Conservation (phyloP, 1,140 invertebrate genomes). For the Oscheius sp. region DNA sequence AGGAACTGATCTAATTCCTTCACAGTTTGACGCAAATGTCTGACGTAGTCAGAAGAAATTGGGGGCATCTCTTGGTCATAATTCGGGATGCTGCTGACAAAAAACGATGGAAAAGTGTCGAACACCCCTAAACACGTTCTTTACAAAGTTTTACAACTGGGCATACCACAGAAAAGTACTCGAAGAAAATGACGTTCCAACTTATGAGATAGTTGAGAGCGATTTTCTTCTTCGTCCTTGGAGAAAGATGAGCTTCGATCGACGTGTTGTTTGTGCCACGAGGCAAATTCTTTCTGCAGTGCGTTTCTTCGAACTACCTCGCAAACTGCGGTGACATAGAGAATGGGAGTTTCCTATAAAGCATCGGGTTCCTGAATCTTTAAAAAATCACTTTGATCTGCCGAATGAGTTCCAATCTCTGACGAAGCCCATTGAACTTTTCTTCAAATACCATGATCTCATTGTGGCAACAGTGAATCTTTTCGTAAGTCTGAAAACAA, state of each 20-base stretch:
- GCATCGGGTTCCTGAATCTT: neutral
- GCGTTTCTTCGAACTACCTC: slow-evolving; percentile 8
- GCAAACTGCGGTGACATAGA: slow-evolving; percentile 8
- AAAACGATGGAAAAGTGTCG: neutral
- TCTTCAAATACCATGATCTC: slow-evolving; percentile 15
- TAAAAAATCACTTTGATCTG: slow-evolving; percentile 5
- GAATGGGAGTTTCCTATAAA: slow-evolving; percentile 2
- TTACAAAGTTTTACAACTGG: neutral
- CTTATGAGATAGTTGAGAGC: neutral
- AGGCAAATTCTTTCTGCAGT: neutral
- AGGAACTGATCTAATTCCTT: neutral
- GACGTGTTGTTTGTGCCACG: slow-evolving; percentile 10
- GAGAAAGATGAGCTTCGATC: neutral
- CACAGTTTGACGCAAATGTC: neutral
- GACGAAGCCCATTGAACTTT: slow-evolving; percentile 6
- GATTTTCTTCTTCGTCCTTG: neutral
- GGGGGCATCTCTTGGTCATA: neutral
- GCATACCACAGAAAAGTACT: slow-evolving; percentile 1
- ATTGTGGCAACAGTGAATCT: neutral
- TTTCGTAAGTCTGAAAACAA: neutral
- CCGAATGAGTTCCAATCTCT: neutral
- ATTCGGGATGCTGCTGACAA: neutral
- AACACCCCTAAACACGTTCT: neutral
- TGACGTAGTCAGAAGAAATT: neutral
- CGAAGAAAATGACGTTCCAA: slow-evolving; percentile 2